Percentiles rank a stretch among this genome's conserved stretches.
Evolutionary conservation across 2,888 invertebrate species (phyloP).

Genomic region (Cactoblastis cactorum): DNA sequence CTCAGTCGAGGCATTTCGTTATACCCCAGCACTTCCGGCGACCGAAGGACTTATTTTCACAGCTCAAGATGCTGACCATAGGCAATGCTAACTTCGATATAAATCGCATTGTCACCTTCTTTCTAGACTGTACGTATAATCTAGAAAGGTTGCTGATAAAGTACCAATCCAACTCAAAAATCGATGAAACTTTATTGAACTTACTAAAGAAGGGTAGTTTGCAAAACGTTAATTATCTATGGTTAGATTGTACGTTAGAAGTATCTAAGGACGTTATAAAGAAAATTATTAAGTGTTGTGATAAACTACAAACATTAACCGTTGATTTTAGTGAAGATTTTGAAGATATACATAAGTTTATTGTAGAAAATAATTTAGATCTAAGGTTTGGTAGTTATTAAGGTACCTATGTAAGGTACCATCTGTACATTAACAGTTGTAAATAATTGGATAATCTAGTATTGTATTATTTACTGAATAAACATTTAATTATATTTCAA

Average conservation of each 20-base stretch:
- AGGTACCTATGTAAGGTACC: background rate
- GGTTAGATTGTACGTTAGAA: conserved; percentile 70
- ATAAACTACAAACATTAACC: conserved; percentile 55
- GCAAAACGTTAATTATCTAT: conserved; percentile 51
- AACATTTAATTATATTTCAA: conserved; percentile 29
- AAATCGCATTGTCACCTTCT: conserved; percentile 56
- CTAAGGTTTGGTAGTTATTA: conserved; percentile 67
- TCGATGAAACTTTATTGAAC: conserved; percentile 52
- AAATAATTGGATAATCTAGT: too few species aligned
- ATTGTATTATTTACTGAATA: conserved; percentile 28
- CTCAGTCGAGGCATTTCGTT: conserved; percentile 58
- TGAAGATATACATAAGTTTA: conserved; percentile 54
- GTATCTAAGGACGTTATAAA: conserved; percentile 59
- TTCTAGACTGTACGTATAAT: conserved; percentile 56
- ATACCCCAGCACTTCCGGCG: conserved; percentile 54
- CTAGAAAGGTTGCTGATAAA: conserved; percentile 61
- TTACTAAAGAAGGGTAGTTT: conserved; percentile 58
- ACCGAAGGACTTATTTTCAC: conserved; percentile 52
- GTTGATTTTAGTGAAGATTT: conserved; percentile 57
- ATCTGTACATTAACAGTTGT: too few species aligned
- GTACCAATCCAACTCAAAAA: conserved; percentile 62
- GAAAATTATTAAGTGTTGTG: conserved; percentile 57
- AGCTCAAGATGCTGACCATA: conserved; percentile 57
- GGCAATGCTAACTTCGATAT: conserved; percentile 67
- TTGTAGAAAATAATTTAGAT: conserved; percentile 64